These are phyloP conservation scores for Pteronotus mesoamericanus DNA, from an alignment of 2,797 vertebrate species.

Conservation along the genomic window DNA sequence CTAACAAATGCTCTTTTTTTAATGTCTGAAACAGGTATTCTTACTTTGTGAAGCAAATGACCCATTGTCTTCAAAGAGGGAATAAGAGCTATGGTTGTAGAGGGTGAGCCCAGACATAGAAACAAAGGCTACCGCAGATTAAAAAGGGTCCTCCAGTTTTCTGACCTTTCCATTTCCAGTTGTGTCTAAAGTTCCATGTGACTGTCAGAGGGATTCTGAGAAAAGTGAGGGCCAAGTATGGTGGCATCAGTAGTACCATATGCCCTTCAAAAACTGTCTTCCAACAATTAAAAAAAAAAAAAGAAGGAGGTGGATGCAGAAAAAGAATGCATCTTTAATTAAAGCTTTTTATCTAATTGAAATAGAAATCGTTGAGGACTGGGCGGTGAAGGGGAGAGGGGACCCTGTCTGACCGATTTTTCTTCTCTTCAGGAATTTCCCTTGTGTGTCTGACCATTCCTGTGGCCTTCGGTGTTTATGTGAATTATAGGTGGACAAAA, in stretches of 20 bases:
- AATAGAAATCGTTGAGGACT: not conserved
- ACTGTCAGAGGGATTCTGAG: not conserved
- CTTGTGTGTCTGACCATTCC: slow-evolving; percentile 78
- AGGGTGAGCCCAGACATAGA: not conserved
- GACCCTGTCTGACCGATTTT: not conserved
- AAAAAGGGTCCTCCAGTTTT: not conserved
- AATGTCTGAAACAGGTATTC: not conserved
- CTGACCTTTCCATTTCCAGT: not conserved
- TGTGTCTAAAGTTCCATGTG: not conserved
- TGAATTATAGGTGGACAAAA: slow-evolving; percentile 81
- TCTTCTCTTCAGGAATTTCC: slow-evolving; percentile 74
- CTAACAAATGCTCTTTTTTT: not conserved
- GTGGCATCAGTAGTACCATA: not conserved
- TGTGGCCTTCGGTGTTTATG: slow-evolving; percentile 75
- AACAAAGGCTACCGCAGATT: not conserved
- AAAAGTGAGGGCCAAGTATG: not conserved
- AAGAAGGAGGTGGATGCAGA: not conserved
- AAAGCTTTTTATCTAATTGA: not conserved
- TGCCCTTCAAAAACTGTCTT: not conserved
- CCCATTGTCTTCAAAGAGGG: not conserved
- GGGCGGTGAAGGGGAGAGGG: not conserved
- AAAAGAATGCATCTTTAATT: not conserved
- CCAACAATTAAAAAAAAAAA: not conserved
- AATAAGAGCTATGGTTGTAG: not conserved
- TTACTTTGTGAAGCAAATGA: not conserved